A percentile compares a stretch with the other conserved stretches of the same genome.
phyloP scores from a whole-genome alignment of 2,888 invertebrate species.

The Heteromyza rotundicornis region DNA sequence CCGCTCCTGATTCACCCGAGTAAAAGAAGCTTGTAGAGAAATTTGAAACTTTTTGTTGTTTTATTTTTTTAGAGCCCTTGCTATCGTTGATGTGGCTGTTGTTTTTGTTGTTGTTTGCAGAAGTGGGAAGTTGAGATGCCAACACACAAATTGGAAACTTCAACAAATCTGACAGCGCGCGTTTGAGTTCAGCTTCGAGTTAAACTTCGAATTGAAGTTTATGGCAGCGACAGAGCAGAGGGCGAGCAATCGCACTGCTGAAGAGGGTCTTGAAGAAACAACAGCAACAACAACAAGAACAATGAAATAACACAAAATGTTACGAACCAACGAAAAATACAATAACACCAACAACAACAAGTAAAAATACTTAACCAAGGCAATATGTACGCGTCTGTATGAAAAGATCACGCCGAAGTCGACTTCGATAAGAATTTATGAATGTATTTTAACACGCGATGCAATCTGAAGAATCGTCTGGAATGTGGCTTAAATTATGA shows the following conservation, averaged over 20 bases:
- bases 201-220: conserved; percentile 16
- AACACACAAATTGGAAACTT: conserved; percentile 41
- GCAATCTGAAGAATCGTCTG: conserved; percentile 17
- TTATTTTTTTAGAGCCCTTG: neutral
- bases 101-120: neutral
- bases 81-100: neutral
- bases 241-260: neutral
- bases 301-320: conserved; percentile 9
- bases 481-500: neutral
- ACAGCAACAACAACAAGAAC: neutral
- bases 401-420: neutral
- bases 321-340: neutral
- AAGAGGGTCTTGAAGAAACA: conserved; percentile 3
- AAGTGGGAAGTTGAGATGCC: conserved; percentile 20
- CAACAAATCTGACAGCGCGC: conserved; percentile 33
- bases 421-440: conserved; percentile 48
- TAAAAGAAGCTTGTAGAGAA: conserved; percentile 30
- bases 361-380: too few species aligned
- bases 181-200: neutral
- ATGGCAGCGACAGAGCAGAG: too few species aligned
- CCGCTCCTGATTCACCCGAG: too few species aligned
- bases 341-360: too few species aligned
- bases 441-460: conserved; percentile 42
- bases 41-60: conserved; percentile 48
- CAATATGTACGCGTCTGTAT: neutral